These are phyloP conservation scores for Indicator maculatus DNA, from an alignment of 2,113 vertebrate species.

Conservation along the genomic window DNA sequence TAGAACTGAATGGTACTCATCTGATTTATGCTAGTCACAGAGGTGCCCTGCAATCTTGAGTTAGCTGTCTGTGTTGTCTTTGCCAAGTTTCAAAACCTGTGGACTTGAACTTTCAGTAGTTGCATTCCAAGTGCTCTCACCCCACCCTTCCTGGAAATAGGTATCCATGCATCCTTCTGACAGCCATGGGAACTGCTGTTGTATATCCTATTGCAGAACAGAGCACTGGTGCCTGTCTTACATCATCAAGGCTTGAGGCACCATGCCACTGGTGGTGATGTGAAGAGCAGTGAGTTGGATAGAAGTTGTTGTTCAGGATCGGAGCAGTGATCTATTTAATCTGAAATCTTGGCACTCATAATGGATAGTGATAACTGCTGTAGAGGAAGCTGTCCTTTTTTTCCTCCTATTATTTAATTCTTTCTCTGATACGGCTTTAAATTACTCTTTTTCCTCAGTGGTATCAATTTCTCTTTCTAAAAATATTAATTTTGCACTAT, in stretches of 20 bases:
- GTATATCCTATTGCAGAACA: not conserved
- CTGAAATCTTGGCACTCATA: not conserved
- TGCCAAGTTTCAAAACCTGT: conserved; percentile 47
- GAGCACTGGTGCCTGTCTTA: not conserved
- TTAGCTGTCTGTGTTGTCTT: not conserved
- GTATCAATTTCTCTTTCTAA: not conserved
- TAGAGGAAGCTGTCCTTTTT: not conserved
- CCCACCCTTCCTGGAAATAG: conserved; percentile 31
- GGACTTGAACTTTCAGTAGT: conserved; percentile 45
- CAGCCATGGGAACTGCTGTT: not conserved
- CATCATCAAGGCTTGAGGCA: not conserved
- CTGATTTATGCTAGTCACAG: conserved; percentile 13
- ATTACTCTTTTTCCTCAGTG: not conserved
- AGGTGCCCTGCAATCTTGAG: conserved; percentile 11
- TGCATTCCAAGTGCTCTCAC: conserved; percentile 11
- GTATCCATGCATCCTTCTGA: not conserved
- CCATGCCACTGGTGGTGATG: not conserved
- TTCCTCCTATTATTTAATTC: not conserved
- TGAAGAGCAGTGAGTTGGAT: not conserved
- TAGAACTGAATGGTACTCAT: not conserved
- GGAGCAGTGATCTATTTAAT: not conserved
- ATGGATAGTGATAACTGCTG: not conserved
- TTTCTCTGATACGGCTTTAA: not conserved
- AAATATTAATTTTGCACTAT: not conserved
- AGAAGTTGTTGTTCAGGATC: not conserved